Percentiles rank a stretch among this genome's conserved stretches.
Conservation (phyloP, 2,888 invertebrate genomes). For the Lomographa bimaculata region DNA sequence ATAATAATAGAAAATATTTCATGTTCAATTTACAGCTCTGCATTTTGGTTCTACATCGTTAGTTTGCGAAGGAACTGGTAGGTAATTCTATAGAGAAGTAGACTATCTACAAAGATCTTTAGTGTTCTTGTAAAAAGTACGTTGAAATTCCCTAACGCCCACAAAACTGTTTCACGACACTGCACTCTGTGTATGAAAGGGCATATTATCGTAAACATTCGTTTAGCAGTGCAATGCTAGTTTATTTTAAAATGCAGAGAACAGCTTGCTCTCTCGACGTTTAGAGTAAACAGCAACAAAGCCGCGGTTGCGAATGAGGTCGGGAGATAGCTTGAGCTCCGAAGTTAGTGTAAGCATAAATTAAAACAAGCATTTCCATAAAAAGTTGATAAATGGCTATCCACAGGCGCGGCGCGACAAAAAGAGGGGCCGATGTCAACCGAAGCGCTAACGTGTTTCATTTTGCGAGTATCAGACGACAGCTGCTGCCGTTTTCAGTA, state of each 20-base stretch:
- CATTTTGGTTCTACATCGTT: no score
- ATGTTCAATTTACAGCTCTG: no score
- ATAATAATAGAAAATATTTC: not conserved
- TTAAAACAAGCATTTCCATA: slow-evolving; percentile 79
- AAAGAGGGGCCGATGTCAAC: slow-evolving; percentile 73
- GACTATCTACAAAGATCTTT: slow-evolving; percentile 19
- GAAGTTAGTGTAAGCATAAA: slow-evolving; percentile 79
- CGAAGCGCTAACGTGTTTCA: slow-evolving; percentile 77
- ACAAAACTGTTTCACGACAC: slow-evolving; percentile 32
- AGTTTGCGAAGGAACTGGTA: slow-evolving; percentile 1
- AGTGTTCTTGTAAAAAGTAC: slow-evolving; percentile 29
- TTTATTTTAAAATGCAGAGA: slow-evolving; percentile 51
- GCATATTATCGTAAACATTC: slow-evolving; percentile 46
- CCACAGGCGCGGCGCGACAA: slow-evolving; percentile 72
- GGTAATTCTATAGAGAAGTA: slow-evolving; percentile 20
- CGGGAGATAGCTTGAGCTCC: slow-evolving; percentile 69
- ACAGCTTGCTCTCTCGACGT: slow-evolving; percentile 47
- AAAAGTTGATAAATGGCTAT: slow-evolving; percentile 82
- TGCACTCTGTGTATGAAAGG: slow-evolving; percentile 36
- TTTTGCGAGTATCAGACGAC: slow-evolving; percentile 69
- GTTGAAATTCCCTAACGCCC: slow-evolving; percentile 19
- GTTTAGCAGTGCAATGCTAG: slow-evolving; percentile 38
- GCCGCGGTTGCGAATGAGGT: slow-evolving; percentile 72
- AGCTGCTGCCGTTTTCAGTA: slow-evolving; percentile 70
- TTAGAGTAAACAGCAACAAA: slow-evolving; percentile 62